Percentiles rank a stretch among this genome's conserved stretches.
Evolutionary conservation across 2,113 vertebrate species (phyloP).

Genomic region (Muntiacus muntjak): DNA sequence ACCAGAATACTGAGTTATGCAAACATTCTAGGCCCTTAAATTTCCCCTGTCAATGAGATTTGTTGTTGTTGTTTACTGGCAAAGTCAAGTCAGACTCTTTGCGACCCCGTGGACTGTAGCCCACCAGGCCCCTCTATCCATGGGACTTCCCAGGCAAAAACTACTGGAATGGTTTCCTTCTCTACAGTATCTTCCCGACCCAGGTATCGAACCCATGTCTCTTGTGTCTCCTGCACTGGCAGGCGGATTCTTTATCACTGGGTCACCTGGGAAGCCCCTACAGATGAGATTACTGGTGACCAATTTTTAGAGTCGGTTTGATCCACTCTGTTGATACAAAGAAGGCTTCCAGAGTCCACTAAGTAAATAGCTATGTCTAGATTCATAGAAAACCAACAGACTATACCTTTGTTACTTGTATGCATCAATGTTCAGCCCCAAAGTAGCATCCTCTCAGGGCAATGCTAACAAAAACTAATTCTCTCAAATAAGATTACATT

Average conservation of each 20-base stretch:
- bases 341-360: not conserved
- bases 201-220: not conserved
- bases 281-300: not conserved
- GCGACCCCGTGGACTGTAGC: not conserved
- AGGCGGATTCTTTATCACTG: not conserved
- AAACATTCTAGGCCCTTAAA: not conserved
- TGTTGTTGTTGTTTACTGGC: not conserved
- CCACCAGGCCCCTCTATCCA: not conserved
- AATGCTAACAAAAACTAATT: not conserved
- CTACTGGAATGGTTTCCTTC: not conserved
- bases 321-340: not conserved
- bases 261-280: not conserved
- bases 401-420: not conserved
- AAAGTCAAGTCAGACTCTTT: not conserved
- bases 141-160: not conserved
- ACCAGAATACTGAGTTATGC: constrained; percentile 14
- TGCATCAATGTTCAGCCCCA: not conserved
- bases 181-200: not conserved
- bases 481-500: not conserved
- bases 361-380: not conserved
- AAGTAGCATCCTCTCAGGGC: not conserved
- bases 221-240: not conserved
- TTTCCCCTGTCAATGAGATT: not conserved
- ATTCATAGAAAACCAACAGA: not conserved
- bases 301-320: not conserved